Evolutionary conservation across 2,113 vertebrate genomes (phyloP), one percentile per base, ranked within the genome.

Genomic region (Serinus canaria): DNA sequence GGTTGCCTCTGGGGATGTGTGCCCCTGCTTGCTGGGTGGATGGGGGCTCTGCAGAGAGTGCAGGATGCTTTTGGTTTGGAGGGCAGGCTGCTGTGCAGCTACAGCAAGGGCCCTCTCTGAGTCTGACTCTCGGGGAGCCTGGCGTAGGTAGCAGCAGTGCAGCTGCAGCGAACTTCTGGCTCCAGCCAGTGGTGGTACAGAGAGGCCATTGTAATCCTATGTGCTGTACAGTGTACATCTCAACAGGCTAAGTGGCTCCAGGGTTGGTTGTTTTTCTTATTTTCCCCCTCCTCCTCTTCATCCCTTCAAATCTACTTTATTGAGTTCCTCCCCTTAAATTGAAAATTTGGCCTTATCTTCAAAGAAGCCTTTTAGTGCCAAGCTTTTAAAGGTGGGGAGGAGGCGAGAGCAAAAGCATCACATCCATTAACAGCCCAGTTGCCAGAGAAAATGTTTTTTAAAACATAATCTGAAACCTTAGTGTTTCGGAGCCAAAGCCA

Each of bases 271-370:
- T 31, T 33, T 59, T 39, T 55, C 69, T 68, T 67, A 56, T 52
- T 58, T 23, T 2, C 5, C 46, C 23, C 52, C 63, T 47, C 58
- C 77, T 67, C 62, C 60, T 69, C 70, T 95, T 88, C 90, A 90
- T 96, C 95, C 97, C 97, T 97, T 98, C 97, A 97, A 97, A 96
- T 98, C 98, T 97, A 98, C 97, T 97, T 96, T 94, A 95, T 94
- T 94, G 96, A 97, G 96, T 97, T 93, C 92, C 95, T 96, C 82
- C 92, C 90, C 93, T 93, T 94, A 97, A 97, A 96, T 96, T 92
- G 94, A 88, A 91, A 97, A 96, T 97, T 97, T 98, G 97, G 97
- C 96, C 82, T 97, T 97, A 95, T 97, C 96, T 98, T 98, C 97
- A 98, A 97, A 98, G 97, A 81, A 93, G 52, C 37, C 92, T 85